A percentile compares a stretch with the other conserved stretches of the same genome.
These are phyloP conservation scores for Drosophila flavopinicola DNA, from an alignment of 2,888 invertebrate genomes.

Conservation along the genomic window DNA sequence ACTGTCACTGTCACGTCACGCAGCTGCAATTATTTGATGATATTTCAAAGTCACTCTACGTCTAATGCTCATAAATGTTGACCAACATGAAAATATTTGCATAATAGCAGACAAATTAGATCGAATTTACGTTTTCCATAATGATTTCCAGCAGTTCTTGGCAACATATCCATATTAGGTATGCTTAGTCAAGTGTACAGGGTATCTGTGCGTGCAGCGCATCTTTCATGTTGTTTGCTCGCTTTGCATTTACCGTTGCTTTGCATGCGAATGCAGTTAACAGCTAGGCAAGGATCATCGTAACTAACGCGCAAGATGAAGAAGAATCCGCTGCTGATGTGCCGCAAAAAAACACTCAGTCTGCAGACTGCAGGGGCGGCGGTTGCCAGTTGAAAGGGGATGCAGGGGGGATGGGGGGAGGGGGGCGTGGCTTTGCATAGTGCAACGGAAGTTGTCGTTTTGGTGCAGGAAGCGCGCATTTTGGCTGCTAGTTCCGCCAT, in stretches of 20 bases:
- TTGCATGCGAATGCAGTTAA: slow-evolving; percentile 57
- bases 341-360: slow-evolving; percentile 36
- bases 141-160: too few relatives aligned
- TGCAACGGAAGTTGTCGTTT: slow-evolving; percentile 73
- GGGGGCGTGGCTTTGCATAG: neutral
- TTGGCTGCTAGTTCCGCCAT: slow-evolving; percentile 48
- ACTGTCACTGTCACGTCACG: too few relatives aligned
- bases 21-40: too few relatives aligned
- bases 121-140: too few relatives aligned
- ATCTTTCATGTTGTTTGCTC: slow-evolving; percentile 22
- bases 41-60: too few relatives aligned
- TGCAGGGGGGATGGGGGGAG: neutral
- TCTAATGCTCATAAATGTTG: too few relatives aligned
- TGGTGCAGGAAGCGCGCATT: slow-evolving; percentile 68
- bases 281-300: slow-evolving; percentile 34
- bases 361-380: slow-evolving; percentile 7
- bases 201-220: neutral
- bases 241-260: slow-evolving; percentile 19
- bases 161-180: too few relatives aligned
- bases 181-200: too few relatives aligned
- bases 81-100: too few relatives aligned
- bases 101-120: too few relatives aligned
- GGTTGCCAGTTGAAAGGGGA: neutral
- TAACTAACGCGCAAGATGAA: slow-evolving; percentile 67
- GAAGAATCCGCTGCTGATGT: slow-evolving; percentile 52